Conservation (phyloP, 2,888 invertebrate species). For the Metellina segmentata region DNA sequence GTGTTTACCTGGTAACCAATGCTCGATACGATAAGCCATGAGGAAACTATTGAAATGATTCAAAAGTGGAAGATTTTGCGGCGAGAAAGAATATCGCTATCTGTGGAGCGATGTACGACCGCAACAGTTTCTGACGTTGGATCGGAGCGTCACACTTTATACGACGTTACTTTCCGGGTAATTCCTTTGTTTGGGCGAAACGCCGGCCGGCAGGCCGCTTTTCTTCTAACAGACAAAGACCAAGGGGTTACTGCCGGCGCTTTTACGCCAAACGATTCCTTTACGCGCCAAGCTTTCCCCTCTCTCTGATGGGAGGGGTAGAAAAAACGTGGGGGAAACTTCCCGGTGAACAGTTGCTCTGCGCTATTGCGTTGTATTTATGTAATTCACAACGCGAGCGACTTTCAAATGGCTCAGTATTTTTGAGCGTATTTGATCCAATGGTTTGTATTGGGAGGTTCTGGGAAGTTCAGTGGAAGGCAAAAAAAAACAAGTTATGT, state of each 20-base stretch:
- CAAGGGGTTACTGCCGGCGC: constrained; percentile 43
- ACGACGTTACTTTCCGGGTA: constrained; percentile 51
- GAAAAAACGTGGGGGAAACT: neutral
- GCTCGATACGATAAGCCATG: constrained; percentile 56
- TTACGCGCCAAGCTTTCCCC: constrained; percentile 45
- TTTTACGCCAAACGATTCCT: constrained; percentile 23
- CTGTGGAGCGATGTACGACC: neutral
- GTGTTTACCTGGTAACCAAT: constrained; percentile 59
- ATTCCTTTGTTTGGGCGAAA: constrained; percentile 68
- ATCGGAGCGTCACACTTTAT: constrained; percentile 37
- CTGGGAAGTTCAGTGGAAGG: too few species aligned
- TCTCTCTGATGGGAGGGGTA: neutral
- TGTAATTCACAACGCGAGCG: too few species aligned
- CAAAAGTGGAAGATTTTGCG: neutral
- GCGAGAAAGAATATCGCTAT: constrained; percentile 1
- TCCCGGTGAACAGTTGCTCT: neutral
- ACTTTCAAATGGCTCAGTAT: too few species aligned
- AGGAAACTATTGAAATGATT: constrained; percentile 36
- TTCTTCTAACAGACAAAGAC: constrained; percentile 40
- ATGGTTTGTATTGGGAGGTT: too few species aligned
- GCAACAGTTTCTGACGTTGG: constrained; percentile 35
- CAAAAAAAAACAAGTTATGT: too few species aligned
- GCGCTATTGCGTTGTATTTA: too few species aligned
- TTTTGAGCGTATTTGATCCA: too few species aligned
- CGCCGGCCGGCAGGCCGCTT: constrained; percentile 48